These are phyloP conservation scores for Pipistrellus kuhlii DNA, from an alignment of 2,797 vertebrate genomes.

Conservation along the genomic window DNA sequence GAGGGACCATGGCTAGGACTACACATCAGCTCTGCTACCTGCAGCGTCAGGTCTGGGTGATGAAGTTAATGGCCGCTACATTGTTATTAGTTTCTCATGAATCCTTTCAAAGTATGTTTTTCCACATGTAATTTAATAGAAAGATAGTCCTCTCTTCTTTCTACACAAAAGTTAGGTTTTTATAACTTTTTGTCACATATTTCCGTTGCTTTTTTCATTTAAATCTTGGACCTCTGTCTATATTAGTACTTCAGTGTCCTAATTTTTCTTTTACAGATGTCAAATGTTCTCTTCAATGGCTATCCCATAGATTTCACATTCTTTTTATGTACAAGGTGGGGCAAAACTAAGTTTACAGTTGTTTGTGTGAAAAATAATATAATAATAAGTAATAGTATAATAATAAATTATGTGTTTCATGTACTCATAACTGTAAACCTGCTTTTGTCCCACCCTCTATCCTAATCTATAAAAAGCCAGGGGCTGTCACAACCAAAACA, in stretches of 20 bases:
- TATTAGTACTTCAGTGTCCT: background rate
- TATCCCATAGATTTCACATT: background rate
- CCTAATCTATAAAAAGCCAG: no score
- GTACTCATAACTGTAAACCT: background rate
- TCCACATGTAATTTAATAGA: background rate
- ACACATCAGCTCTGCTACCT: background rate
- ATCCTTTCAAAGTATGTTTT: constrained; percentile 27
- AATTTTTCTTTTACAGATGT: background rate
- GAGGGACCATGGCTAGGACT: background rate
- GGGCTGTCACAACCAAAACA: no score
- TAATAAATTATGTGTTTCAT: background rate
- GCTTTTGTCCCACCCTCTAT: background rate
- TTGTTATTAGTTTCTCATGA: background rate
- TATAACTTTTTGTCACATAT: background rate
- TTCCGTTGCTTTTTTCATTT: background rate
- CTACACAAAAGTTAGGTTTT: background rate
- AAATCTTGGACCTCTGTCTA: constrained; percentile 7
- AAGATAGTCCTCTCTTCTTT: background rate
- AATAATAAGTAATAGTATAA: background rate
- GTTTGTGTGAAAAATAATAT: background rate
- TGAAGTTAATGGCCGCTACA: background rate
- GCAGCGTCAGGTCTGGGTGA: background rate
- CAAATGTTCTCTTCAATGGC: background rate
- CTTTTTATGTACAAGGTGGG: background rate
- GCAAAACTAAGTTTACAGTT: background rate